Conservation (phyloP, 1,140 invertebrate species). For the Whitmania pigra region DNA sequence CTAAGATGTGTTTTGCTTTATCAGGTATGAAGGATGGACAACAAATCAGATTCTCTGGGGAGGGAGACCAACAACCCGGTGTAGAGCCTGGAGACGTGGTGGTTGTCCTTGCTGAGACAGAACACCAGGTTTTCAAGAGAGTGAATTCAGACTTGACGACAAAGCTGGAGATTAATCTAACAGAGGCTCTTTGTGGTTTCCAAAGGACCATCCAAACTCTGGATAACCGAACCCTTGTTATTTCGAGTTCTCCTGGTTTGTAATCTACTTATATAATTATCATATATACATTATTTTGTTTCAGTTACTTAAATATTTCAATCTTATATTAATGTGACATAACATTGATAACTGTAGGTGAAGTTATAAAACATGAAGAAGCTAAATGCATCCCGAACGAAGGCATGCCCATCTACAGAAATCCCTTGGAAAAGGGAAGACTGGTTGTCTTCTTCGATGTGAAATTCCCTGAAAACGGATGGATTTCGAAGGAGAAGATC, state of each 20-base stretch:
- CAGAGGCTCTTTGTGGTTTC: conserved; percentile 91
- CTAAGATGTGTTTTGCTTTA: too few species aligned
- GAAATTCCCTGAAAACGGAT: conserved; percentile 67
- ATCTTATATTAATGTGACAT: not conserved
- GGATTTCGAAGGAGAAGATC: conserved; percentile 58
- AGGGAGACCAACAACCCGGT: conserved; percentile 94
- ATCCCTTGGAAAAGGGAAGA: conserved; percentile 87
- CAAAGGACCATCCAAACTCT: conserved; percentile 80
- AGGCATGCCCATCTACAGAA: conserved; percentile 92
- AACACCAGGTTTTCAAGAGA: conserved; percentile 65
- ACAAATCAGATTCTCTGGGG: conserved; percentile 82
- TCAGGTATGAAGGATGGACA: conserved; percentile 77
- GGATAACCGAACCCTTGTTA: conserved; percentile 74
- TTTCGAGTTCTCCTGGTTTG: conserved; percentile 66
- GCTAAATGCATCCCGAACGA: conserved; percentile 80
- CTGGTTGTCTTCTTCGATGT: conserved; percentile 84
- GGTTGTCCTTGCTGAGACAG: conserved; percentile 88
- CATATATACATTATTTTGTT: too few species aligned
- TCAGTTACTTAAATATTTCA: too few species aligned
- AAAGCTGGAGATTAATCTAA: conserved; percentile 60
- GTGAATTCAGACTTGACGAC: conserved; percentile 76
- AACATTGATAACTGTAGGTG: conserved; percentile 47
- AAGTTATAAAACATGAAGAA: conserved; percentile 71
- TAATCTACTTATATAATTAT: too few species aligned
- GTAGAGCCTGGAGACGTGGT: conserved; percentile 81